Conservation (phyloP, 1,140 invertebrate species). For the Akabosia matsudoensis region DNA sequence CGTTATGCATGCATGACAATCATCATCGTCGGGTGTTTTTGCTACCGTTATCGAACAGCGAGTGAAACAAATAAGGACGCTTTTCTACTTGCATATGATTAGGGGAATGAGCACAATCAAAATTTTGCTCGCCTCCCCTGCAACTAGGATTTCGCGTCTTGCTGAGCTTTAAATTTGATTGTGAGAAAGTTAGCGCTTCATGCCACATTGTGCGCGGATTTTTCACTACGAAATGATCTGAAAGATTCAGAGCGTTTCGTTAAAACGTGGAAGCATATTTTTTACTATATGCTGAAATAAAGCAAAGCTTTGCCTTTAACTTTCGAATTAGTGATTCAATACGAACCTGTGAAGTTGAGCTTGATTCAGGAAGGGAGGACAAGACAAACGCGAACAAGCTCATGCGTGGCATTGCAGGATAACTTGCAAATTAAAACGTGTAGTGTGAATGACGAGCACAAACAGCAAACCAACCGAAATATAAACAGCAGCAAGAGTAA, state of each 20-base stretch:
- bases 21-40: neutral
- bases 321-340: too few species aligned
- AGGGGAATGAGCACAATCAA: neutral
- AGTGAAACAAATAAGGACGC: neutral
- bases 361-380: too few species aligned
- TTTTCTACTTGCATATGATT: neutral
- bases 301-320: too few species aligned
- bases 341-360: too few species aligned
- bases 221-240: neutral
- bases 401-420: too few species aligned
- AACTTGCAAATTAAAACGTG: too few species aligned
- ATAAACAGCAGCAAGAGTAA: neutral
- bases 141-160: neutral
- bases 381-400: too few species aligned
- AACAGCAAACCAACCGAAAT: too few species aligned
- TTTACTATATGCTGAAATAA: neutral
- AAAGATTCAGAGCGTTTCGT: constrained; percentile 14
- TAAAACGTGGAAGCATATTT: neutral
- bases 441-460: too few species aligned
- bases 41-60: neutral
- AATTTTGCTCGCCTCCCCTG: neutral
- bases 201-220: neutral
- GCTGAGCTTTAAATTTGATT: too few species aligned
- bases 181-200: neutral
- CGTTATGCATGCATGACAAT: neutral